These are phyloP conservation scores for Lepidurus couesii DNA, from an alignment of 1,140 invertebrate species.

Conservation along the genomic window DNA sequence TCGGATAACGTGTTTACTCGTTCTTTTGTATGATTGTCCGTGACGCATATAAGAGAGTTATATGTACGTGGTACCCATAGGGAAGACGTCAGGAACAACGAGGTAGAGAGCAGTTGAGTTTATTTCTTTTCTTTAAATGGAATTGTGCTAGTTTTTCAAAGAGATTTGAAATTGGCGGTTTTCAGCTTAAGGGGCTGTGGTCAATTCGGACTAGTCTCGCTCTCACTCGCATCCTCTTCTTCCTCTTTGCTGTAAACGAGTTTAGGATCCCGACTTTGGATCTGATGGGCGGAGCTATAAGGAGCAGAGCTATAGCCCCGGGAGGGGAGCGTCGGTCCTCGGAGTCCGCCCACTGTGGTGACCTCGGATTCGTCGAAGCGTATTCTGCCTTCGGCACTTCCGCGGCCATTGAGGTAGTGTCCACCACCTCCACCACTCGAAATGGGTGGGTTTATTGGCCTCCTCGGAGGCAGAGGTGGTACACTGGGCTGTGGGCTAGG, in stretches of 20 bases:
- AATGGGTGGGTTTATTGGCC: not conserved
- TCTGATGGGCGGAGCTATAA: not conserved
- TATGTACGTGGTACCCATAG: constrained; percentile 8
- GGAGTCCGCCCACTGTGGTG: not conserved
- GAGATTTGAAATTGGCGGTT: not conserved
- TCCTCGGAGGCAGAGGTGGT: constrained; percentile 31
- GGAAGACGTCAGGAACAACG: constrained; percentile 20
- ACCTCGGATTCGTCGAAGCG: constrained; percentile 27
- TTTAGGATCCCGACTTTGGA: constrained; percentile 10
- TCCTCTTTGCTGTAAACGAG: constrained; percentile 9
- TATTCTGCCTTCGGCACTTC: constrained; percentile 36
- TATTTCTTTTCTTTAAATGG: not conserved
- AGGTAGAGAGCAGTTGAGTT: constrained; percentile 18
- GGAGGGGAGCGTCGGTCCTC: not conserved
- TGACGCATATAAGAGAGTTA: not conserved
- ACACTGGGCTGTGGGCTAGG: constrained; percentile 27
- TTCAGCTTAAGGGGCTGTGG: not conserved
- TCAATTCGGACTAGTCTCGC: constrained; percentile 9
- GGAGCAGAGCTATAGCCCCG: not conserved
- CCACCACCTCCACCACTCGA: not conserved
- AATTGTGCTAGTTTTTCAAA: not conserved
- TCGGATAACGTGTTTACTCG: not conserved
- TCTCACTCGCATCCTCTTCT: constrained; percentile 1
- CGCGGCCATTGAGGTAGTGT: constrained; percentile 36
- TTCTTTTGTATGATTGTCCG: not conserved